Evolutionary conservation across 2,113 vertebrate species (phyloP), one percentile per base, ranked within the genome.

Genomic region (Esox niger): DNA sequence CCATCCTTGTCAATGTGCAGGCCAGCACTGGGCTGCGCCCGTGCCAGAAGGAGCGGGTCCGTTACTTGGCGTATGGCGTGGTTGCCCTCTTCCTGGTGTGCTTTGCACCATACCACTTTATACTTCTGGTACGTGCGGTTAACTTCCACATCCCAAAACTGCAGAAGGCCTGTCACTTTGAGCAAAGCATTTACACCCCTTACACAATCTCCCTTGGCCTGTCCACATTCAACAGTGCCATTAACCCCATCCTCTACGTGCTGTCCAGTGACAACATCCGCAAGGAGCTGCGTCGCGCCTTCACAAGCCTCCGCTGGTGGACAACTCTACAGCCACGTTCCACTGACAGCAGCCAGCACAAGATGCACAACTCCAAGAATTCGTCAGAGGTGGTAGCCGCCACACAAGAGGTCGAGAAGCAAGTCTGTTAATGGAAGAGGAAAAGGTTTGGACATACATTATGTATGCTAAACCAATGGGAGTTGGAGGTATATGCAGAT

Each of bases 241-340:
- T 91, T 0, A 95, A 98, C 80, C 95, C 95, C 30, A 79, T 97
- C 65, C 88, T 98, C 79, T 97, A 96, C 0, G 88, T 94, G 55
- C 83, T 98, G 71, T 87, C 87, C 72, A 93, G 90, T 2, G 89
- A 92, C 73, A 92, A 89, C 0, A 84, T 92, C 25, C 84, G 89
- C 62, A 88, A 89, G 26, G 92, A 96, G n/a, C 76, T 91, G 49
- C 66, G 17, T 0, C 75, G 69, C 2, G 70, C 61, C 58, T 62
- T 91, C 4, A 23, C 8, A 2, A 68, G 64, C 7, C 76, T 87
- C 73, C 84, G 82, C 5, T 1, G 26, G 32, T 71, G 77, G 13
- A 64, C 80, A 0, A 27, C 54, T 13, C 30, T 0, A 4, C 49
- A 62, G 15, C 58, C 23, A 0, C 85, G 60, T 31, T 75, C 31